Conservation (phyloP, 1,140 invertebrate species). For the Ylistrum balloti region DNA sequence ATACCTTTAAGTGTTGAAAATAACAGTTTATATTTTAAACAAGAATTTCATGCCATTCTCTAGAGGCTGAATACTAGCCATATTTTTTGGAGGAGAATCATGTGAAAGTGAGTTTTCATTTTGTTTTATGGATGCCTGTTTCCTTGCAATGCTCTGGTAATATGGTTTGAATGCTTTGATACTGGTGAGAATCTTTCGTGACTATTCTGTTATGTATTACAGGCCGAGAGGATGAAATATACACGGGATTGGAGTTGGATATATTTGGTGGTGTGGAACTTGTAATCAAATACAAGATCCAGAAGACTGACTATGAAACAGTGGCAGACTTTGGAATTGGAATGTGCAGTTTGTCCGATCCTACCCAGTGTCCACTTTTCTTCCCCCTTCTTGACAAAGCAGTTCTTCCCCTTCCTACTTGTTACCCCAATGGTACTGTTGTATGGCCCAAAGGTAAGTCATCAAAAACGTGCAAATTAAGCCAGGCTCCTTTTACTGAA, state of each 20-base stretch:
- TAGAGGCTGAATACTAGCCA: no score
- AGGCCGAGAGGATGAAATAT: constrained; percentile 58
- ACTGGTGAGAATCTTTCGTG: no score
- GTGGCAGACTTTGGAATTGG: constrained; percentile 61
- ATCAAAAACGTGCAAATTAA: no score
- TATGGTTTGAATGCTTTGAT: no score
- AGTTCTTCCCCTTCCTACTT: constrained; percentile 62
- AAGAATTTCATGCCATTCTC: no score
- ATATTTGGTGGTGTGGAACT: constrained; percentile 64
- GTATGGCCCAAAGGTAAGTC: constrained; percentile 59
- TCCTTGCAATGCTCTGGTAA: no score
- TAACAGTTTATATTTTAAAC: no score
- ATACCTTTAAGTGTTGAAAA: no score
- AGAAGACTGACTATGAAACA: constrained; percentile 52
- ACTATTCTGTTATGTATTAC: background rate
- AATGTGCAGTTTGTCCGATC: constrained; percentile 56
- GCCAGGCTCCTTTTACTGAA: no score
- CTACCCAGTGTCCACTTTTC: constrained; percentile 52
- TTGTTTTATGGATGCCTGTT: no score
- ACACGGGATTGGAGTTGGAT: constrained; percentile 60
- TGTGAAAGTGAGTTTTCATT: no score
- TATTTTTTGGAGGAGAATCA: no score
- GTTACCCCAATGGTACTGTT: constrained; percentile 60
- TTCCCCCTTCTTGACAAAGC: constrained; percentile 62
- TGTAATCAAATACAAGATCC: constrained; percentile 56